phyloP scores from a whole-genome alignment of 1,140 invertebrate species.

The Berghia stephanieae region DNA sequence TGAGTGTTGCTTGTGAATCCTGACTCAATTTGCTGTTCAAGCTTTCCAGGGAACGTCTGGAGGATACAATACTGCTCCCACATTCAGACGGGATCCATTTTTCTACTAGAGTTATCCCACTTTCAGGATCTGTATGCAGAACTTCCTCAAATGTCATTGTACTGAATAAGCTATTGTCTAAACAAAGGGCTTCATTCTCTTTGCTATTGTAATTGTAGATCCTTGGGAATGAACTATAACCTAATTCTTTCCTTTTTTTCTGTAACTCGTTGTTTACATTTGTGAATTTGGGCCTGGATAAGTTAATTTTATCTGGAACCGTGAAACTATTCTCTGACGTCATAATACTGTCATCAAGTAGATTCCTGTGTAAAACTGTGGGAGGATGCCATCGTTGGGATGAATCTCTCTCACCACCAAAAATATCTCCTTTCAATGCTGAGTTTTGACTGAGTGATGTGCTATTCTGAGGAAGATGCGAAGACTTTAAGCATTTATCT shows the following conservation, averaged over 20 bases:
- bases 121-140: constrained; percentile 55
- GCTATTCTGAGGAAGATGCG: too few species aligned
- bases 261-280: background rate
- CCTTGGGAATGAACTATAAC: background rate
- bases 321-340: constrained; percentile 40
- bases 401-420: background rate
- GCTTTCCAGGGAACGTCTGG: constrained; percentile 47
- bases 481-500: too few species aligned
- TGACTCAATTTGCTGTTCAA: constrained; percentile 23
- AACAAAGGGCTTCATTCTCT: background rate
- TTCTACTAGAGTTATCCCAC: constrained; percentile 52
- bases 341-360: constrained; percentile 32
- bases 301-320: too few species aligned
- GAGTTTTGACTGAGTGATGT: too few species aligned
- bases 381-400: constrained; percentile 23
- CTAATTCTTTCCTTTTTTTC: background rate
- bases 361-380: background rate
- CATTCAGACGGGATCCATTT: constrained; percentile 47
- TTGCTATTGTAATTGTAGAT: background rate
- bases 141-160: constrained; percentile 41
- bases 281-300: background rate
- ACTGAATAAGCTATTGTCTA: constrained; percentile 36
- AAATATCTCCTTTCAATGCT: too few species aligned
- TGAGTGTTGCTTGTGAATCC: constrained; percentile 16
- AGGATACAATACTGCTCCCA: constrained; percentile 43